Evolutionary conservation across 2,113 vertebrate species (phyloP), one percentile per base, ranked within the genome.

Genomic region (Salvelinus sp.): DNA sequence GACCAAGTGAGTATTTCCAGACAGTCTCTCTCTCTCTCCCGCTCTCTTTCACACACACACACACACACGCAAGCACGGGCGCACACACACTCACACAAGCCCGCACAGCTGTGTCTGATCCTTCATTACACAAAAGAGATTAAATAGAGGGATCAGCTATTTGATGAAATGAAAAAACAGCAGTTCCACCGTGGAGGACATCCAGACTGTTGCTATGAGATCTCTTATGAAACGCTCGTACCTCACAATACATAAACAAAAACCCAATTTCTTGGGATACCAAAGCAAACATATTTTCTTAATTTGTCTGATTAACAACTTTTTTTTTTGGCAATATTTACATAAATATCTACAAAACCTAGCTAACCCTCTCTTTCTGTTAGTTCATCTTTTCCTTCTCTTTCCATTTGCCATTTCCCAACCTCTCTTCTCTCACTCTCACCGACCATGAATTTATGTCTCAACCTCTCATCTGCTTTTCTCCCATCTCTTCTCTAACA

Each of bases 51-150:
- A 33, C 30, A 33, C 30, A 33, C 30, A 5, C 30, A 38, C 33
- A 38, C 33, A 38, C 33, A 38, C 33, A 38, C 6, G 0, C 6
- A 38, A 4, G 3, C 33, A 38, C 6, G 1, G 6, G 7, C 33
- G 6, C 48, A 50, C 47, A 48, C 25, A 20, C 64, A 54, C n/a
- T 33, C 20, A 33, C 28, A 16, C 6, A 65, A 6, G 33, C 12
- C 13, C 16, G 0, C 54, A n/a, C 50, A 60, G 22, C 54, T 76
- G 58, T 50, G 54, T 63, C 22, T 72, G 64, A 74, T 73, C 58
- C 67, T 66, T 79, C 74, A 70, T 72, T 63, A 78, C 47, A 25
- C 69, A 75, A 20, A 54, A 73, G 25, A 75, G 67, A 84, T 72
- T 62, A 79, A 76, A 57, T 10, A 70, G 67, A 76, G 74, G 57